phyloP scores from a whole-genome alignment of 2,113 vertebrate genomes.

The Centrocercus urophasianus region DNA sequence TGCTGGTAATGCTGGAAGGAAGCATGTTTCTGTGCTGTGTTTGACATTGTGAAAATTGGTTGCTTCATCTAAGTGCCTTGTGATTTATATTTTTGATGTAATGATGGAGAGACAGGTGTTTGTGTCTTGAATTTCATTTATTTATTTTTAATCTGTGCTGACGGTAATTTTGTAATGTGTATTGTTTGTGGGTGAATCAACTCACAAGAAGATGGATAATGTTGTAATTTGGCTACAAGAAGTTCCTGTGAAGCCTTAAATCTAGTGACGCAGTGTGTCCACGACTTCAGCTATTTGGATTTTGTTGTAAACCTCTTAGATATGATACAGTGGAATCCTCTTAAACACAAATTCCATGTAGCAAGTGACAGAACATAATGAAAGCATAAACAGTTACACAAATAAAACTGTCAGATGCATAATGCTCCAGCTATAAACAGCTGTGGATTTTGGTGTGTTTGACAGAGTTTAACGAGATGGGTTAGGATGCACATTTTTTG shows the following conservation, averaged over 20 bases:
- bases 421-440: slow-evolving; percentile 62
- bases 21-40: neutral
- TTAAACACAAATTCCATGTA: slow-evolving; percentile 79
- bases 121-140: neutral
- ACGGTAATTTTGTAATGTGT: slow-evolving; percentile 7
- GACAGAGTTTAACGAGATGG: neutral
- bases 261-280: neutral
- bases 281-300: slow-evolving; percentile 66
- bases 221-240: neutral
- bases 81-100: neutral
- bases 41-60: slow-evolving; percentile 6
- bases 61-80: neutral
- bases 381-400: slow-evolving; percentile 75
- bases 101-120: slow-evolving; percentile 19
- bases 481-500: slow-evolving; percentile 21
- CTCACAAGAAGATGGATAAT: slow-evolving; percentile 9
- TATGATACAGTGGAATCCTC: slow-evolving; percentile 76
- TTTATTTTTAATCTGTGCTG: neutral
- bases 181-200: slow-evolving; percentile 3
- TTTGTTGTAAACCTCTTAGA: slow-evolving; percentile 77
- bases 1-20: neutral
- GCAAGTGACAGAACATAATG: slow-evolving; percentile 77
- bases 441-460: slow-evolving; percentile 38
- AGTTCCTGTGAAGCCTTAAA: slow-evolving; percentile 43
- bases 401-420: slow-evolving; percentile 73